These are phyloP conservation scores for Crocallis elinguaria DNA, from an alignment of 2,888 invertebrate genomes.

Conservation along the genomic window DNA sequence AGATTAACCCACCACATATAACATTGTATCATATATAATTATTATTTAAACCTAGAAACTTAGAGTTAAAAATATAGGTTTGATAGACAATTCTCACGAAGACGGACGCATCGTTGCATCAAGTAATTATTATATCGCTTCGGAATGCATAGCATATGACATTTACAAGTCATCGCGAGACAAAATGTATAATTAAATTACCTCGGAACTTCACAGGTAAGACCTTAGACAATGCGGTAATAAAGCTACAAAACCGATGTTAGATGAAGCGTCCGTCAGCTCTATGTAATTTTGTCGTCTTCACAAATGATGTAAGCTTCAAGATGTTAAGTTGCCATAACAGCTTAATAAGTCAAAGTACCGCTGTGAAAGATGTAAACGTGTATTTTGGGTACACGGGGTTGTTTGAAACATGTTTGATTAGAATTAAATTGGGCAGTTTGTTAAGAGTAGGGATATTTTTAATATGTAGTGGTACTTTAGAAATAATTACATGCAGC, in stretches of 20 bases:
- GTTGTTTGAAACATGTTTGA: not conserved
- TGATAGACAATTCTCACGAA: slow-evolving; percentile 14
- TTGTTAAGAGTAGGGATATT: too few relatives aligned
- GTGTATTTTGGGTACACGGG: not conserved
- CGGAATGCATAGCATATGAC: slow-evolving; percentile 50
- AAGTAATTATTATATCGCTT: slow-evolving; percentile 42
- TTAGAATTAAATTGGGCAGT: not conserved
- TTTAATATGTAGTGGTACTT: too few relatives aligned
- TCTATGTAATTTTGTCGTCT: slow-evolving; percentile 46
- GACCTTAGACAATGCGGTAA: slow-evolving; percentile 47
- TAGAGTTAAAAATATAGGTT: not conserved
- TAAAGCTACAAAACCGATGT: slow-evolving; percentile 48
- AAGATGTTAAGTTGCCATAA: not conserved
- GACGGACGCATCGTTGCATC: slow-evolving; percentile 17
- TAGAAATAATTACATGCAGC: too few relatives aligned
- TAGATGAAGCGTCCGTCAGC: slow-evolving; percentile 37
- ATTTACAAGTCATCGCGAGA: slow-evolving; percentile 44
- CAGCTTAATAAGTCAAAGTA: slow-evolving; percentile 27
- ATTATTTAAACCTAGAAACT: not conserved
- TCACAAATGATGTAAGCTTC: slow-evolving; percentile 16
- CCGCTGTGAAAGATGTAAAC: not conserved
- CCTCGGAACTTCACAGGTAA: slow-evolving; percentile 23
- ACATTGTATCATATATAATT: too few relatives aligned
- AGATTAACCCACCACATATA: too few relatives aligned
- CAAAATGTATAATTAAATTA: slow-evolving; percentile 50